phyloP scores from a whole-genome alignment of 2,888 invertebrate species.

The Oligia fasciuncula region DNA sequence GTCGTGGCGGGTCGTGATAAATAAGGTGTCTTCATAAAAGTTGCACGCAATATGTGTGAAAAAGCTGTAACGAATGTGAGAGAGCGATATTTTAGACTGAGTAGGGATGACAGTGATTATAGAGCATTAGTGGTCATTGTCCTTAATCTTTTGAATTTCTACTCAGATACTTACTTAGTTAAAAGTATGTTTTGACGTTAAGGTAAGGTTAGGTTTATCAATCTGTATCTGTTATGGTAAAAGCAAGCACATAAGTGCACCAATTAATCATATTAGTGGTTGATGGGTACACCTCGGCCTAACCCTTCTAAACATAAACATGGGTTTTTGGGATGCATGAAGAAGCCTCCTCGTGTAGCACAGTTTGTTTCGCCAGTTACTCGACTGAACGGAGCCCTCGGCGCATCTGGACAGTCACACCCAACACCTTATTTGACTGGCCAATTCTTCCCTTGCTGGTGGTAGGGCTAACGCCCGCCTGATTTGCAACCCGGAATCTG shows the following conservation, averaged over 20 bases:
- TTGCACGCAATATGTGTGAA: constrained; percentile 11
- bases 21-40: constrained; percentile 17
- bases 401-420: no score
- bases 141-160: neutral
- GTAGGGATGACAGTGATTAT: neutral
- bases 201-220: neutral
- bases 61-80: neutral
- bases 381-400: no score
- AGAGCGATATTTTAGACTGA: neutral
- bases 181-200: neutral
- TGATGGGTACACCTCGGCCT: neutral
- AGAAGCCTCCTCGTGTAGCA: no score
- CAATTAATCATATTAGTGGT: neutral
- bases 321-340: no score
- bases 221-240: neutral
- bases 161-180: neutral
- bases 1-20: constrained; percentile 19
- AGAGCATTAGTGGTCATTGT: no score
- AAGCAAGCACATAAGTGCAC: neutral
- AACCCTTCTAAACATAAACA: no score
- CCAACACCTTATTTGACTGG: no score
- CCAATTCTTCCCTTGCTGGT: no score
- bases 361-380: no score
- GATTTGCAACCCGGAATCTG: no score
- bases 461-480: no score